Percentiles rank a stretch among this genome's conserved stretches.
phyloP scores from a whole-genome alignment of 2,888 invertebrate species.

The Drosophila putrida region DNA sequence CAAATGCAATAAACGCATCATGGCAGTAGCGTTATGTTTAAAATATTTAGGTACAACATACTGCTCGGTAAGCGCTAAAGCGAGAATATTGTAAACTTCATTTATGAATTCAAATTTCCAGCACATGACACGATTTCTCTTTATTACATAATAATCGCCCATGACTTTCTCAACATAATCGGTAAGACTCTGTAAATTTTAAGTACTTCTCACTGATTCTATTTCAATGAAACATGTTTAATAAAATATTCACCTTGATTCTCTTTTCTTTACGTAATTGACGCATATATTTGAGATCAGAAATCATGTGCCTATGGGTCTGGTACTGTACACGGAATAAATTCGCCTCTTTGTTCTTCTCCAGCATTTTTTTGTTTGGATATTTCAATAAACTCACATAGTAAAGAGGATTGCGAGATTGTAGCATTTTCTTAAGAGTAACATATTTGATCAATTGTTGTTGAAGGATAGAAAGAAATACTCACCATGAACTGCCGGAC shows the following conservation, averaged over 20 bases:
- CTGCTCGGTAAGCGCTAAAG: constrained; percentile 76
- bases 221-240: too few relatives aligned
- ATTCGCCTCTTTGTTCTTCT: constrained; percentile 69
- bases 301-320: constrained; percentile 81
- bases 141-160: constrained; percentile 82
- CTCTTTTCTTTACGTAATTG: constrained; percentile 60
- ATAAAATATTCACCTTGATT: constrained; percentile 56
- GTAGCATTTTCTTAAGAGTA: constrained; percentile 84
- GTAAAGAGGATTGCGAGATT: constrained; percentile 82
- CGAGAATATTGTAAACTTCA: constrained; percentile 83
- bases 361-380: constrained; percentile 67
- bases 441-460: background rate
- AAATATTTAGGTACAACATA: constrained; percentile 50
- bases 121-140: constrained; percentile 83
- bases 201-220: rapidly evolving
- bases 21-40: constrained; percentile 14
- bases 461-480: background rate
- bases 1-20: constrained; percentile 64
- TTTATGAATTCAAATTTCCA: constrained; percentile 84
- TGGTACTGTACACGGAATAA: constrained; percentile 82
- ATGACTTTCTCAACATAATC: constrained; percentile 81
- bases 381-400: constrained; percentile 73
- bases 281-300: constrained; percentile 72
- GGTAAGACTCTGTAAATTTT: constrained; percentile 29
- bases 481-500: constrained; percentile 78